Conservation (phyloP, 2,797 vertebrate species). For the Myotis planiceps region DNA sequence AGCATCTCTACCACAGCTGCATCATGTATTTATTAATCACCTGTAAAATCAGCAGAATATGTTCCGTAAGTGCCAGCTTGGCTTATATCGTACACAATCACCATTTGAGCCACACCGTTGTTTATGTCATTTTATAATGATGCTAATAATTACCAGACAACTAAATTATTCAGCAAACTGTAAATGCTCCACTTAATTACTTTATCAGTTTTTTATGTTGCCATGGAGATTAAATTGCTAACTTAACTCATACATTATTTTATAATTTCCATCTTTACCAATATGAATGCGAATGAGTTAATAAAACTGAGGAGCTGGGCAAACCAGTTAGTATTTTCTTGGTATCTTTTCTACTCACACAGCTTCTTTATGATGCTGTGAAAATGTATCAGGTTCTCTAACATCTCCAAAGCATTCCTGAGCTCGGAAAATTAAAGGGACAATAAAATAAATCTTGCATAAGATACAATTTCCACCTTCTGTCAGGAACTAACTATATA, state of each 20-base stretch:
- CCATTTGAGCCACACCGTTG: constrained; percentile 76
- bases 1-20: constrained; percentile 60
- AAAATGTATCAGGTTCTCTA: constrained; percentile 79
- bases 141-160: constrained; percentile 82
- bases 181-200: constrained; percentile 84
- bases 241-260: constrained; percentile 71
- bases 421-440: constrained; percentile 83
- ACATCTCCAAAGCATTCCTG: constrained; percentile 78
- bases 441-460: constrained; percentile 78
- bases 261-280: constrained; percentile 70
- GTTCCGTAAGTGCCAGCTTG: constrained; percentile 62
- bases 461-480: constrained; percentile 85
- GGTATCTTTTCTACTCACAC: constrained; percentile 59
- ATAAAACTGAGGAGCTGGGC: constrained; percentile 65
- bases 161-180: constrained; percentile 81
- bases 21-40: constrained; percentile 80
- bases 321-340: constrained; percentile 72
- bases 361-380: constrained; percentile 73
- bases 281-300: constrained; percentile 78
- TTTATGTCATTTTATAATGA: constrained; percentile 83
- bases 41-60: constrained; percentile 82
- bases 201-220: constrained; percentile 79
- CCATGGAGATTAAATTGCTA: constrained; percentile 73
- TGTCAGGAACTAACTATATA: constrained; percentile 82
- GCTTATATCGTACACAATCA: constrained; percentile 79